phyloP scores from a whole-genome alignment of 1,140 invertebrate species.

The Hyposmocoma kahamanoa region DNA sequence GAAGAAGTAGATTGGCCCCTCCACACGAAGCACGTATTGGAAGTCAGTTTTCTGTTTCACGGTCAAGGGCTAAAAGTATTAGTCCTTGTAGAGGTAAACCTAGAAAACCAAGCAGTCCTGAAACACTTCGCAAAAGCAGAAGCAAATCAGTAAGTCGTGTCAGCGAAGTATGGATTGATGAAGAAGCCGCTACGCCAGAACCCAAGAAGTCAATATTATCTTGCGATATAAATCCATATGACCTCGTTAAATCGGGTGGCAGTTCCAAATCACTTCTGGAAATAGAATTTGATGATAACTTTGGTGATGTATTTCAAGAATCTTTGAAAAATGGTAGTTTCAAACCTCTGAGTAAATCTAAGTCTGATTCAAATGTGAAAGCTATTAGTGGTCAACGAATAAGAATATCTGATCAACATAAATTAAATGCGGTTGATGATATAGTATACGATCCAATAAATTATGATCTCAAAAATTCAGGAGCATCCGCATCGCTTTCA shows the following conservation, averaged over 20 bases:
- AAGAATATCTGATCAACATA: slow-evolving; percentile 66
- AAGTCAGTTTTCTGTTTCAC: slow-evolving; percentile 67
- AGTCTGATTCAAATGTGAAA: slow-evolving; percentile 70
- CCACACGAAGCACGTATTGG: slow-evolving; percentile 73
- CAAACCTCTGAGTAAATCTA: slow-evolving; percentile 31
- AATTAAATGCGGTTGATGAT: slow-evolving; percentile 42
- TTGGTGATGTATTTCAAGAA: slow-evolving; percentile 51
- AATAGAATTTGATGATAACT: slow-evolving; percentile 62
- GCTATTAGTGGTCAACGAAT: slow-evolving; percentile 76
- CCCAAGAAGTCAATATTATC: slow-evolving; percentile 84
- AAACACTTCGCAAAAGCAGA: slow-evolving; percentile 53
- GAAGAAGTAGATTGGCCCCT: slow-evolving; percentile 80
- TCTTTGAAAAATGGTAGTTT: slow-evolving; percentile 38
- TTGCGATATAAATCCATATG: slow-evolving; percentile 90
- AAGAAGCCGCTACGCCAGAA: slow-evolving; percentile 68
- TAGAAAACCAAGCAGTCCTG: slow-evolving; percentile 64
- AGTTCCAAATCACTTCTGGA: slow-evolving; percentile 48
- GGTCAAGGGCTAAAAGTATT: slow-evolving; percentile 76
- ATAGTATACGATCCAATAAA: slow-evolving; percentile 64
- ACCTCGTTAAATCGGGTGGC: slow-evolving; percentile 77
- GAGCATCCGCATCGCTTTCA: slow-evolving; percentile 43
- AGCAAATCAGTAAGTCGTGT: slow-evolving; percentile 70
- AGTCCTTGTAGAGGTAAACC: slow-evolving; percentile 72
- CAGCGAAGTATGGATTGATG: slow-evolving; percentile 67
- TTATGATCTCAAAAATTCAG: slow-evolving; percentile 64